A percentile compares a stretch with the other conserved stretches of the same genome.
phyloP scores from a whole-genome alignment of 1,140 invertebrate genomes.

The Calephelis virginiensis region DNA sequence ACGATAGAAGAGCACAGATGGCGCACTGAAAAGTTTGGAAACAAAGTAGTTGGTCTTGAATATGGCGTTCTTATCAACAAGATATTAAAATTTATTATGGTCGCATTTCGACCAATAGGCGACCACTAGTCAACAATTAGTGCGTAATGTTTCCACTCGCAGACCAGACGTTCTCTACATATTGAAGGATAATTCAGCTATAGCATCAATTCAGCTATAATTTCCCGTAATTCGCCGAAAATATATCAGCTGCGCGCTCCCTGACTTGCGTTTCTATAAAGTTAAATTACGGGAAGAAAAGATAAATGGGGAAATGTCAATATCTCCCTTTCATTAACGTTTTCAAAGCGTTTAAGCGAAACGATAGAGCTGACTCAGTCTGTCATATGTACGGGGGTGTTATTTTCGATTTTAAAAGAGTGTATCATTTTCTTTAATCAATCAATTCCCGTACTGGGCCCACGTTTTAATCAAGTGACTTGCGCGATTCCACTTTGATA shows the following conservation, averaged over 20 bases:
- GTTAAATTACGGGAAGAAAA: conserved; percentile 35
- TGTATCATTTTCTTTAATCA: conserved; percentile 31
- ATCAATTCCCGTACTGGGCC: conserved; percentile 22
- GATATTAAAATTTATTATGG: too few relatives aligned
- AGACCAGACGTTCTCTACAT: neutral
- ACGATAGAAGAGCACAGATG: too few relatives aligned
- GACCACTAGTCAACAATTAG: too few relatives aligned
- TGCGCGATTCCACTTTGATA: conserved; percentile 3
- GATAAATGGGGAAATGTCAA: conserved; percentile 33
- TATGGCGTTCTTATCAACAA: too few relatives aligned
- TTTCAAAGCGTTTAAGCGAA: conserved; percentile 26
- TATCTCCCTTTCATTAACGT: conserved; percentile 31
- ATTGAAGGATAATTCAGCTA: neutral
- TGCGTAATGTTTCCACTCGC: too few relatives aligned
- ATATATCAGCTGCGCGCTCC: conserved; percentile 17
- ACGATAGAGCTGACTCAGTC: conserved; percentile 28
- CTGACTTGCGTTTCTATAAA: conserved; percentile 36
- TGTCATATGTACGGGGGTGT: conserved; percentile 16
- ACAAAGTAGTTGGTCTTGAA: too few relatives aligned
- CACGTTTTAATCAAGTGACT: conserved; percentile 32
- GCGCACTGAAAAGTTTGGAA: too few relatives aligned
- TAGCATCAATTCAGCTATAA: neutral
- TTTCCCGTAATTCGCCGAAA: conserved; percentile 5
- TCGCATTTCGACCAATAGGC: too few relatives aligned
- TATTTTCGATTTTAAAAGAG: conserved; percentile 27